These are phyloP conservation scores for Exocentrus adspersus DNA, from an alignment of 2,888 invertebrate genomes.

Conservation along the genomic window DNA sequence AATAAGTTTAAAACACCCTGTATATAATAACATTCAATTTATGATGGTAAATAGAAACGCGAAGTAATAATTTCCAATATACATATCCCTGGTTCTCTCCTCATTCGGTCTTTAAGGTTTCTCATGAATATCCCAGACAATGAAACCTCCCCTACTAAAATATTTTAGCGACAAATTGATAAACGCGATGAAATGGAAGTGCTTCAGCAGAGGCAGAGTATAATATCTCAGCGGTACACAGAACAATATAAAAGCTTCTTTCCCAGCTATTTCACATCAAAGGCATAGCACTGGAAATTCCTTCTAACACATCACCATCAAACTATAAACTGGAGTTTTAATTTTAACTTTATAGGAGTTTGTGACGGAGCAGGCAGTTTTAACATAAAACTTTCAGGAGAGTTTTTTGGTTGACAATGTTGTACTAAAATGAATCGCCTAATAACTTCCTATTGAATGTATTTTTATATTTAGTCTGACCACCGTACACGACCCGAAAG, in stretches of 20 bases:
- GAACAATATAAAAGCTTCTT: conserved; percentile 8
- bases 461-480: too few species aligned
- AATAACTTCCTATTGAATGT: too few species aligned
- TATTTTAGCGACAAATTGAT: conserved; percentile 13
- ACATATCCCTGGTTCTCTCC: background rate
- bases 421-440: too few species aligned
- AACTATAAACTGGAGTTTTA: conserved; percentile 9
- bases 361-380: background rate
- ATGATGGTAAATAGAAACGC: background rate
- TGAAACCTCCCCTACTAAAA: background rate
- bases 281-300: background rate
- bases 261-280: conserved; percentile 12
- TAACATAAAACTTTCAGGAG: too few species aligned
- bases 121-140: background rate
- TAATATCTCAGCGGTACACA: conserved; percentile 15
- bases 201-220: conserved; percentile 11
- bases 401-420: too few species aligned
- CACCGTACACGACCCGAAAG: too few species aligned
- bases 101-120: background rate
- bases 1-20: background rate
- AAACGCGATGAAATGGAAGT: conserved; percentile 14
- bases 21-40: background rate
- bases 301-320: background rate
- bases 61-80: background rate
- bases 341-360: conserved; percentile 4